Conservation (phyloP, 1,140 invertebrate genomes). For the Drosophila subobscura region DNA sequence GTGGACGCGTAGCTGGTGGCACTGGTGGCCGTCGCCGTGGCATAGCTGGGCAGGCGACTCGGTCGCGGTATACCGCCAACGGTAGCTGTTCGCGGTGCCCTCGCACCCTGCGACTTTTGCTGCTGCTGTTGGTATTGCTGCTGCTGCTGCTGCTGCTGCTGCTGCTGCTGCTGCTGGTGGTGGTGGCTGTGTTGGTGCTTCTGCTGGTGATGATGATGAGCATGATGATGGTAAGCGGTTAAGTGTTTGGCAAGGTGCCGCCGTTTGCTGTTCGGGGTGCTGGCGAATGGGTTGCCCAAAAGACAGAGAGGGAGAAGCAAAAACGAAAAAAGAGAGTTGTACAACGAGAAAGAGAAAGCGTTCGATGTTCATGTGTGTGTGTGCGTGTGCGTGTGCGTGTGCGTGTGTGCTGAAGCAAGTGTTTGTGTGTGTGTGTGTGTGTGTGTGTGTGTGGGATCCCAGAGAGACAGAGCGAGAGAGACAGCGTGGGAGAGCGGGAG, state of each 20-base stretch:
- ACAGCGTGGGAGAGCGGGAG: background rate
- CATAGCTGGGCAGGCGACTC: slow-evolving; percentile 62
- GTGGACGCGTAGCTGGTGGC: slow-evolving; percentile 73
- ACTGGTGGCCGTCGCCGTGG: slow-evolving; percentile 69
- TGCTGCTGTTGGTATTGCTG: slow-evolving; percentile 14
- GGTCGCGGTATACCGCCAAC: slow-evolving; percentile 29
- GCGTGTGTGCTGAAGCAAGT: slow-evolving; percentile 18
- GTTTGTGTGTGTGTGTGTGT: slow-evolving; percentile 1
- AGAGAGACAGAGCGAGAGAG: background rate
- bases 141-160: slow-evolving; percentile 17
- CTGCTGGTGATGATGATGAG: slow-evolving; percentile 56
- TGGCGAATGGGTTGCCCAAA: slow-evolving; percentile 66
- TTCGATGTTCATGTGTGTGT: slow-evolving; percentile 54
- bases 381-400: slow-evolving; percentile 9
- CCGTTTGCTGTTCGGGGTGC: slow-evolving; percentile 83
- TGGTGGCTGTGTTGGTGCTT: slow-evolving; percentile 43
- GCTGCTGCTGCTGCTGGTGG: slow-evolving; percentile 42
- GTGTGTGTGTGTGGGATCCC: slow-evolving; percentile 16
- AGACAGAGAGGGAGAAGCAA: slow-evolving; percentile 65
- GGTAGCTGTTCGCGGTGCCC: slow-evolving; percentile 4
- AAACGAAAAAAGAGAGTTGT: slow-evolving; percentile 79
- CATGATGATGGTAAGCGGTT: slow-evolving; percentile 70
- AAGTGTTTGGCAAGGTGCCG: slow-evolving; percentile 83
- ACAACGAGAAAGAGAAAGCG: slow-evolving; percentile 80
- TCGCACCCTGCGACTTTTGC: background rate